Evolutionary conservation across 2,888 invertebrate species (phyloP).

Genomic region (Autographa pulchrina): DNA sequence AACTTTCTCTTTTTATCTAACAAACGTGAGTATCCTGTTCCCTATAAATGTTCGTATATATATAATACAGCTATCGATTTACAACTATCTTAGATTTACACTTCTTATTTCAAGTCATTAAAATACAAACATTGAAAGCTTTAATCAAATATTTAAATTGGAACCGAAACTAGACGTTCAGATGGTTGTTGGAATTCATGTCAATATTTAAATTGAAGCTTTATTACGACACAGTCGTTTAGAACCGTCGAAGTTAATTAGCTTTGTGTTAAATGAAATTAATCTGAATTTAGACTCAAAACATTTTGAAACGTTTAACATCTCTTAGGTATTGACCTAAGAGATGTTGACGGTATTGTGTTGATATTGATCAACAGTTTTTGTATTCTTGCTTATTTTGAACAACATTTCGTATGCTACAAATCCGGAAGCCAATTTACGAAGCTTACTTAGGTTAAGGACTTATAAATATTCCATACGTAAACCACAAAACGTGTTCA

Average conservation of each 20-base stretch:
- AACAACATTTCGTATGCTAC: too few species aligned
- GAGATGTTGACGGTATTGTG: too few species aligned
- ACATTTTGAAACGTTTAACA: background rate
- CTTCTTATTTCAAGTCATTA: conserved; percentile 51
- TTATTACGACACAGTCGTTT: conserved; percentile 24
- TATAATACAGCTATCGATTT: conserved; percentile 34
- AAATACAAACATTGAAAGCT: conserved; percentile 50
- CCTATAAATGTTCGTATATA: conserved; percentile 25
- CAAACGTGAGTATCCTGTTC: conserved; percentile 31
- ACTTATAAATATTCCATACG: background rate
- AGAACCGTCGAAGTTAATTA: conserved; percentile 18
- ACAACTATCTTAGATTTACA: conserved; percentile 40
- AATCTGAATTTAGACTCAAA: background rate
- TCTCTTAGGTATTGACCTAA: too few species aligned
- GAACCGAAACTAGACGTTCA: conserved; percentile 37
- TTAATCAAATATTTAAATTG: conserved; percentile 61
- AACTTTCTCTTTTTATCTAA: background rate
- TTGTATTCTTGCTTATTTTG: too few species aligned
- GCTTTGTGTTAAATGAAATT: conserved; percentile 1
- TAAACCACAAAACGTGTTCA: background rate
- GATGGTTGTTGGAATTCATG: conserved; percentile 52
- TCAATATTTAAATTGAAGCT: conserved; percentile 41
- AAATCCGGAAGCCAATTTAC: background rate
- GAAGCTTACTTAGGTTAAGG: background rate
- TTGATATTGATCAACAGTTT: too few species aligned